phyloP scores from a whole-genome alignment of 2,888 invertebrate species.

The Barypeithes pellucidus region DNA sequence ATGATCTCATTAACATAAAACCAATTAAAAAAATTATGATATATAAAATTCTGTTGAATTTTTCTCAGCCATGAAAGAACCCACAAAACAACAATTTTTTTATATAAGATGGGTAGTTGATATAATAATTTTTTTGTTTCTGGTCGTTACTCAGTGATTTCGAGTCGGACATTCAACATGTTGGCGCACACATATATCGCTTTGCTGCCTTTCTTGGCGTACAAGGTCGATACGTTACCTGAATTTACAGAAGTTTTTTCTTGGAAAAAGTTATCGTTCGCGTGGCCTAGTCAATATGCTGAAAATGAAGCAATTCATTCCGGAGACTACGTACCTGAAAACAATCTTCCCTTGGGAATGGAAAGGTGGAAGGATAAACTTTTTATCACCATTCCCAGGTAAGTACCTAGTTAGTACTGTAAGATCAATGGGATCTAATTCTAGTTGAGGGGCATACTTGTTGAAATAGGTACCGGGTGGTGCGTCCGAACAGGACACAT shows the following conservation, averaged over 20 bases:
- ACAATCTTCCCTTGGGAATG: constrained; percentile 82
- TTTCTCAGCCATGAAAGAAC: background rate
- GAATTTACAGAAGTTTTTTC: constrained; percentile 69
- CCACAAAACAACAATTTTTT: background rate
- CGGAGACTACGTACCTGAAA: constrained; percentile 76
- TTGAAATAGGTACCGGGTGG: too few relatives aligned
- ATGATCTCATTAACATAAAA: background rate
- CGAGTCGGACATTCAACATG: constrained; percentile 31
- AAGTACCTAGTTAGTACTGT: too few relatives aligned
- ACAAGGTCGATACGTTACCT: constrained; percentile 65
- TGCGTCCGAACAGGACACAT: too few relatives aligned
- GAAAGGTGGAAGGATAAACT: constrained; percentile 82
- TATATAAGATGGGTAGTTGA: background rate
- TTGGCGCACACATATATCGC: constrained; percentile 24
- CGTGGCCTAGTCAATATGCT: constrained; percentile 77
- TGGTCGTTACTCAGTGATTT: constrained; percentile 10
- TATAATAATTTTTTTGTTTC: background rate
- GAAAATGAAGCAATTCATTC: constrained; percentile 77
- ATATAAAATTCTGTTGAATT: background rate
- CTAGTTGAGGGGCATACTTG: too few relatives aligned
- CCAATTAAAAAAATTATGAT: background rate
- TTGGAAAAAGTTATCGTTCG: constrained; percentile 81
- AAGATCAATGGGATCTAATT: too few relatives aligned
- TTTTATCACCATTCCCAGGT: constrained; percentile 81
- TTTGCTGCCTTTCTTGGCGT: constrained; percentile 42